Conservation (phyloP, 2,888 invertebrate genomes). For the Periphyllus acericola region DNA sequence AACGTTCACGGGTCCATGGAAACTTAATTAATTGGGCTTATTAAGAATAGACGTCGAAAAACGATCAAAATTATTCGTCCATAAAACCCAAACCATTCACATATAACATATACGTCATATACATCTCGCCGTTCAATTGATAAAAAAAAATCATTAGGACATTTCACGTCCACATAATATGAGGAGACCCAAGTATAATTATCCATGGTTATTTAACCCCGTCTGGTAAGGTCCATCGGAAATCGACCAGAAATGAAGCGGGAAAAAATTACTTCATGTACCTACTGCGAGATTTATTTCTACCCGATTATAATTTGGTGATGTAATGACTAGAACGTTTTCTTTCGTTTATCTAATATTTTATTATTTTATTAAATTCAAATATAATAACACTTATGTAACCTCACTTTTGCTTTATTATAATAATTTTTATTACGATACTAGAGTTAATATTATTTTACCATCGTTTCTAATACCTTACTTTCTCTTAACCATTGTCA, state of each 20-base stretch:
- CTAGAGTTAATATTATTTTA: conserved; percentile 19
- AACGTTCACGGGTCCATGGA: conserved; percentile 41
- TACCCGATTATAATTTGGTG: background rate
- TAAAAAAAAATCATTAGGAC: conserved; percentile 3
- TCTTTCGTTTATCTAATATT: background rate
- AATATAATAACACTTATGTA: background rate
- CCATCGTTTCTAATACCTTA: background rate
- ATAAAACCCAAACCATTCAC: conserved; percentile 47
- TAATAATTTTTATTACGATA: conserved; percentile 11
- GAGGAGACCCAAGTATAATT: conserved; percentile 31
- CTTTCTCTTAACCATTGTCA: conserved; percentile 41
- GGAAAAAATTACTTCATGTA: background rate
- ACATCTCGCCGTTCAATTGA: background rate
- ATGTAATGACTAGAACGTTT: background rate
- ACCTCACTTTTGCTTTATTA: conserved; percentile 1
- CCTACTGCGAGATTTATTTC: background rate
- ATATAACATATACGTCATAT: background rate
- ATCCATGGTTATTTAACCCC: conserved; percentile 53
- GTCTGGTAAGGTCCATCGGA: background rate
- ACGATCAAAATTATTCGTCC: conserved; percentile 27
- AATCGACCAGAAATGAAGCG: background rate
- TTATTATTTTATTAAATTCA: background rate
- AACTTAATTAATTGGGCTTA: conserved; percentile 48
- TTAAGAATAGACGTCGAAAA: conserved; percentile 10
- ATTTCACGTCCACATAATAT: background rate